Conservation (phyloP, 2,888 invertebrate species). For the Sisyra terminalis region DNA sequence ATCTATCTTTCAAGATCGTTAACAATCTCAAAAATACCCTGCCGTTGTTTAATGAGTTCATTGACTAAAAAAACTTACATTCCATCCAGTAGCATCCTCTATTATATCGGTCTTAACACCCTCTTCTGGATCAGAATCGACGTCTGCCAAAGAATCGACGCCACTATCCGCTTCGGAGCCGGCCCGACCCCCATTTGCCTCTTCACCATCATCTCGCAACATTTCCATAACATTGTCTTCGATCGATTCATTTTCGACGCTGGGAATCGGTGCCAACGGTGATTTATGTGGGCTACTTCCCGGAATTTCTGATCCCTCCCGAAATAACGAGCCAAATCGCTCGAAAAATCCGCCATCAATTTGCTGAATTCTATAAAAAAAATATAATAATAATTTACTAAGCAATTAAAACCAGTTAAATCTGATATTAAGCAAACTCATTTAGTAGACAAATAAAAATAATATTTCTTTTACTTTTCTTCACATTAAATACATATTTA, state of each 20-base stretch:
- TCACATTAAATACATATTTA: too few relatives aligned
- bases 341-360: slow-evolving; percentile 73
- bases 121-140: slow-evolving; percentile 49
- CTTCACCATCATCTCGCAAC: slow-evolving; percentile 24
- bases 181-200: slow-evolving; percentile 20
- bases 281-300: slow-evolving; percentile 15
- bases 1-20: too few relatives aligned
- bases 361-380: slow-evolving; percentile 52
- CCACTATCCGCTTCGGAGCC: slow-evolving; percentile 26
- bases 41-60: too few relatives aligned
- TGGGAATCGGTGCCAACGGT: slow-evolving; percentile 13
- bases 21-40: too few relatives aligned
- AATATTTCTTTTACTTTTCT: too few relatives aligned
- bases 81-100: slow-evolving; percentile 49
- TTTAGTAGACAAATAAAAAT: too few relatives aligned
- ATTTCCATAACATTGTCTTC: slow-evolving; percentile 14
- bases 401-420: background rate
- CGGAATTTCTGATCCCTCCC: slow-evolving; percentile 29
- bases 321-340: slow-evolving; percentile 58
- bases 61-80: slow-evolving; percentile 36
- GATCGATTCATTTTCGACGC: slow-evolving; percentile 11
- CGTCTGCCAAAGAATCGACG: slow-evolving; percentile 39
- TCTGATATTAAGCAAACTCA: background rate
- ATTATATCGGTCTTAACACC: slow-evolving; percentile 40
- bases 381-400: too few relatives aligned